These are phyloP conservation scores for Drosophila kanekoi DNA, from an alignment of 2,888 invertebrate species.

Conservation along the genomic window DNA sequence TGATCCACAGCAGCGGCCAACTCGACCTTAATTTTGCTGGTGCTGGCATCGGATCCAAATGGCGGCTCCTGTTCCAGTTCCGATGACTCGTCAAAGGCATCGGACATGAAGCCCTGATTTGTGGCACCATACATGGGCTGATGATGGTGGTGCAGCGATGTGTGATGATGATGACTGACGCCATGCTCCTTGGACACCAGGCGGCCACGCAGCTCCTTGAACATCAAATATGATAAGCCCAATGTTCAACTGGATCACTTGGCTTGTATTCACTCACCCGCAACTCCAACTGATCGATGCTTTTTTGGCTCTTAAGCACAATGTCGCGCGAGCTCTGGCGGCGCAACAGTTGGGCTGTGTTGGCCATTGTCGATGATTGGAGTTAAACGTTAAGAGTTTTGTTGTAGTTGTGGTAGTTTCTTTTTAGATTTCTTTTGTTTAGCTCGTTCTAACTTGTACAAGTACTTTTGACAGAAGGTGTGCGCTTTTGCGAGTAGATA, in stretches of 20 bases:
- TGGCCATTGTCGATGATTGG: slow-evolving; percentile 88
- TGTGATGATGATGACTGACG: slow-evolving; percentile 86
- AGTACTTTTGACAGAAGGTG: neutral
- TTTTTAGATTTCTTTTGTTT: neutral
- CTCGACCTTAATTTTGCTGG: slow-evolving; percentile 81
- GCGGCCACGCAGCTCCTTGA: slow-evolving; percentile 90
- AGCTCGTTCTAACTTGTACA: slow-evolving; percentile 5
- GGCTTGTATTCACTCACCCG: slow-evolving; percentile 87
- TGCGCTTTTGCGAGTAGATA: slow-evolving; percentile 13
- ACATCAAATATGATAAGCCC: too few species aligned
- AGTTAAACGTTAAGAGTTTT: slow-evolving; percentile 33
- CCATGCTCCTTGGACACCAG: slow-evolving; percentile 90
- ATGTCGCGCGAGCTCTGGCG: slow-evolving; percentile 95
- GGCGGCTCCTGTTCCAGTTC: slow-evolving; percentile 78
- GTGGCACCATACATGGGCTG: slow-evolving; percentile 92
- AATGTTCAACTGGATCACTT: too few species aligned
- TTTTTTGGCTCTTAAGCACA: slow-evolving; percentile 88
- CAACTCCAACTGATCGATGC: slow-evolving; percentile 93
- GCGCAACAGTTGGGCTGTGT: slow-evolving; percentile 94
- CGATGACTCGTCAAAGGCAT: slow-evolving; percentile 83
- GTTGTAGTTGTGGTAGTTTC: slow-evolving; percentile 16
- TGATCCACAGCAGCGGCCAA: slow-evolving; percentile 52
- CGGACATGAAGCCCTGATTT: slow-evolving; percentile 90
- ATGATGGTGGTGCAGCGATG: slow-evolving; percentile 75
- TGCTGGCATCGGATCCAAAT: slow-evolving; percentile 83